Base-by-base conservation (phyloP, 2,888 invertebrate genomes). In the Eutolmus rufibarbis region DNA sequence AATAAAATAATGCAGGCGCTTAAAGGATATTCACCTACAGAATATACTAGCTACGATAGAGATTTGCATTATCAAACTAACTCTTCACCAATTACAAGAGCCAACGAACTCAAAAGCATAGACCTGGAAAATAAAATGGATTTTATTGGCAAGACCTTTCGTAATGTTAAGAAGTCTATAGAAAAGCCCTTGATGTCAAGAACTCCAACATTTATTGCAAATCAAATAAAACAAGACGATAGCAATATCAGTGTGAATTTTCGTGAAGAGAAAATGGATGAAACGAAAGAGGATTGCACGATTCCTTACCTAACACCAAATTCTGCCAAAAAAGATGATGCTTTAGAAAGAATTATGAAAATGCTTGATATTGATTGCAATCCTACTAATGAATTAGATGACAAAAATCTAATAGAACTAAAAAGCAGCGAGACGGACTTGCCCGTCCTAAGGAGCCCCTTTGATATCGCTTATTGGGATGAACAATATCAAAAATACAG, bases 341-440 rank as follows among this genome's bases (percentile, higher is more conserved):
- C 34, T 34, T 34, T 76, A 28, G 77, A 86, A 14, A 51, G 86
- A 9, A 86, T 86, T 19, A 19, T 86, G 12, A 86, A 86, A 56
- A 86, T 86, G 86, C 51, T 86, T 9, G 86, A 86, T 19, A 77
- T 86, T 9, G 56, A 86, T 34, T 82, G 57, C 23, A 56, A 56
- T 9, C 4, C 79, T 9, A 31, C 51, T 8, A 7, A 7, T 12
- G n/a, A 79, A 19, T 19, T 79, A 12, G 19, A 82, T 16, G 5
- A 5, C 37, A 31, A 14, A 12, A 14, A 28, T 16, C 5, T 31
- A 9, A 34, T 56, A 5, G 56, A 31, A 66, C 5, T 5, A 31
- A 57, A 57, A 8, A 66, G 12, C 40, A 66, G 9, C 9, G 12
- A 31, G 5, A 2, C 23, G 37, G 56, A 81, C 8, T 28, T 81